A percentile compares a stretch with the other conserved stretches of the same genome.
These are phyloP conservation scores for Camponotus pennsylvanicus DNA, from an alignment of 1,140 invertebrate genomes.

Conservation along the genomic window DNA sequence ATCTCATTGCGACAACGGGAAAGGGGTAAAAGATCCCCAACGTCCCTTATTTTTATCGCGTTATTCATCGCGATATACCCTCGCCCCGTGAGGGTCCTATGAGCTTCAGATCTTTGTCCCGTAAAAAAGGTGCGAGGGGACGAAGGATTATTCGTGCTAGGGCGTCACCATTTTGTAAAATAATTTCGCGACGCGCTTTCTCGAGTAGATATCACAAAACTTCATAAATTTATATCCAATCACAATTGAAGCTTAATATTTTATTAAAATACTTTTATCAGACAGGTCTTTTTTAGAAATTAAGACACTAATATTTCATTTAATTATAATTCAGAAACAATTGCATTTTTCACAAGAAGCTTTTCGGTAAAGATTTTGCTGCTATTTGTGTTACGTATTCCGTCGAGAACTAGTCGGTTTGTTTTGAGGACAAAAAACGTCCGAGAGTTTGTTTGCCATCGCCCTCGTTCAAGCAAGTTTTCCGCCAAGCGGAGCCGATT, in stretches of 20 bases:
- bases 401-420: conserved; percentile 30
- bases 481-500: not conserved
- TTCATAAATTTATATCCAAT: conserved; percentile 30
- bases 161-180: not conserved
- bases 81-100: not conserved
- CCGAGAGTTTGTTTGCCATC: conserved; percentile 69
- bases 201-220: not conserved
- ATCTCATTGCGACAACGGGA: conserved; percentile 29
- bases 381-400: conserved; percentile 49
- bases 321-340: not conserved
- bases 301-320: not conserved
- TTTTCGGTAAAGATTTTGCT: not conserved
- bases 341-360: conserved; percentile 3
- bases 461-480: conserved; percentile 61
- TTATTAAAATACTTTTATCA: not conserved
- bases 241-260: not conserved
- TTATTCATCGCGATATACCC: conserved; percentile 59
- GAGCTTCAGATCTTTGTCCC: conserved; percentile 59
- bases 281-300: not conserved
- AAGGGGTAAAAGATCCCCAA: conserved; percentile 47
- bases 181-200: conserved; percentile 5
- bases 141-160: not conserved
- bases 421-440: conserved; percentile 49
- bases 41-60: conserved; percentile 68
- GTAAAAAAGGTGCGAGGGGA: conserved; percentile 45